Conservation (phyloP, 1,140 invertebrate species). For the Potamilus streckersoni region DNA sequence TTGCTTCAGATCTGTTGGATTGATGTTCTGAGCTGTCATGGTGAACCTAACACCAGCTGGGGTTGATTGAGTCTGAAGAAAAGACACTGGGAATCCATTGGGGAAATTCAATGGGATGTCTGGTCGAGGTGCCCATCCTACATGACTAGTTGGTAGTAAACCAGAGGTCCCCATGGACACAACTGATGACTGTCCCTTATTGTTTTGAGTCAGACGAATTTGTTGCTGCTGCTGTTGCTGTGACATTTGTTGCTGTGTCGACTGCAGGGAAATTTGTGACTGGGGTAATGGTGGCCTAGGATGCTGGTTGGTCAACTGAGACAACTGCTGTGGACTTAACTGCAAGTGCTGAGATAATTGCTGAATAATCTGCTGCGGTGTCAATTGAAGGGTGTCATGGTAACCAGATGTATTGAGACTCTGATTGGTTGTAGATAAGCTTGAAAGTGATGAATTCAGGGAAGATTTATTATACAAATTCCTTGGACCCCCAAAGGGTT, state of each 20-base stretch:
- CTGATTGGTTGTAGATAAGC: neutral
- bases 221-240: constrained; percentile 3
- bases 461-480: neutral
- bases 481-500: neutral
- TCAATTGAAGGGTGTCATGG: neutral
- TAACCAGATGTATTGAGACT: neutral
- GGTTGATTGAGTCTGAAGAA: no score
- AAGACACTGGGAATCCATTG: no score
- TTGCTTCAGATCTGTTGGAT: no score
- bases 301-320: neutral
- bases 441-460: neutral
- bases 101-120: no score
- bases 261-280: constrained; percentile 9
- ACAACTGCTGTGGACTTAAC: constrained; percentile 11
- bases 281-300: neutral
- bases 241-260: constrained; percentile 14
- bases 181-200: no score
- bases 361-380: constrained; percentile 12
- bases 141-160: no score
- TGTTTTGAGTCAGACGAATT: no score
- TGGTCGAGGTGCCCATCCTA: no score
- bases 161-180: no score
- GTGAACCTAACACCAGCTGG: no score
- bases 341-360: constrained; percentile 19
- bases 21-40: no score